Base-by-base conservation (phyloP, 2,113 vertebrate genomes). In the Micronycteris hirsuta region DNA sequence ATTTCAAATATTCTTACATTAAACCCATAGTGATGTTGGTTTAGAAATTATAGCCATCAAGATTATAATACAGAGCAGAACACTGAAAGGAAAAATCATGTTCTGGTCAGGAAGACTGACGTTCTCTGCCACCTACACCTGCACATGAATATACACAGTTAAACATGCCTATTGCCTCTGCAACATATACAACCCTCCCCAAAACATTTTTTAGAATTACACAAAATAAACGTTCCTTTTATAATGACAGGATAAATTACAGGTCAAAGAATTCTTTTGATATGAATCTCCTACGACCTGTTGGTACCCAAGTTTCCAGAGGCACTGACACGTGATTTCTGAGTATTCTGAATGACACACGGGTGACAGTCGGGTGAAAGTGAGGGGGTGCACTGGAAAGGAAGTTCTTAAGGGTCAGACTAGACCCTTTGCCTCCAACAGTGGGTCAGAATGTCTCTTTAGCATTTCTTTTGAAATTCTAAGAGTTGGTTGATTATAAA, bases 11-110 rank as follows among this genome's bases (percentile, higher is more conserved):
- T 80, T 78, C 43, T 24, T 68, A 84, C 15, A 61, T 70, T 90
- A 91, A 88, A 88, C 2, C 6, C 43, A 49, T 63, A 82, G 1
- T 73, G 38, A 61, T 5, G 16, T 49, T 90, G 43, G 47, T 22
- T 87, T 83, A 36, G 38, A 89, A 83, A 87, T 71, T 43, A 76
- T 16, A 19, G 81, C 28, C 58, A 73, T 14, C 8, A 73, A 78
- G 52, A 5, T 67, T 80, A 33, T 10, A 77, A 78, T 24, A 71
- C 17, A 74, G 56, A 82, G 12, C 54, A 92, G 22, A 78, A 61
- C n/a, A 86, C 47, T 83, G 73, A 96, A 91, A 86, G 6, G 24
- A 92, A 89, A 95, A 95, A 91, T 81, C 38, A 43, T n/a, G 3
- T 52, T 92, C n/a, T 83, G 36, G 24, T 90, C 26, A 93, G 52